Base-by-base conservation (phyloP, 2,113 vertebrate genomes). In the Alexandromys fortis region DNA sequence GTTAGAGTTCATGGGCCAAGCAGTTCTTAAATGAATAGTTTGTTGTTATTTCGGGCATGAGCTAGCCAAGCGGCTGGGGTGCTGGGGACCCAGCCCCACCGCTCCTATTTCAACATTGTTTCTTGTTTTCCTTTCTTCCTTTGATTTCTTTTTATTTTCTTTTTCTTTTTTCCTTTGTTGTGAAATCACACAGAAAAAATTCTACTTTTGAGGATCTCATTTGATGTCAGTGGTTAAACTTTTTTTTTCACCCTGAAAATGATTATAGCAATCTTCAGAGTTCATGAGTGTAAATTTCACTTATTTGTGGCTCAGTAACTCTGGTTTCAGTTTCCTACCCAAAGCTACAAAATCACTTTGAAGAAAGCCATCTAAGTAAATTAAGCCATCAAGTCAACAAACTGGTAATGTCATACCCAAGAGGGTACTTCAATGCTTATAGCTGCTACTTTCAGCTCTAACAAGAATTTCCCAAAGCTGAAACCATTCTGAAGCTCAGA, bases 231-330 rank as follows among this genome's bases (percentile, higher is more conserved):
- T 95, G 86, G 73, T 96, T 94, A 95, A 72, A 47, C n/a, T 67
- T 90, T 89, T 92, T 92, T 86, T 93, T 91, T 86, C 65, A 76
- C 38, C 73, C 92, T 75, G 90, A 95, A 97, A 97, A 97, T 95
- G 77, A 96, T 95, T 88, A 92, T 65, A 92, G 94, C 94, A 94
- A 95, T 97, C 38, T 96, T 96, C 86, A 63, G 75, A 97, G 96
- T 83, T 96, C 91, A 45, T 96, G 75, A 97, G 96, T 96, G 68
- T 95, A 96, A 97, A 97, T 97, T 97, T 95, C 92, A 97, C 89
- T 98, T 95, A 79, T 97, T 22, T 97, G 90, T 95, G 97, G 95
- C 82, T 97, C 97, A 97, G 96, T 97, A 96, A 97, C 96, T 96
- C 95, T 92, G 68, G 76, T 89, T 96, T 96, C 73, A 92, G 89